phyloP scores from a whole-genome alignment of 2,113 vertebrate genomes.

The Mus spicilegus region DNA sequence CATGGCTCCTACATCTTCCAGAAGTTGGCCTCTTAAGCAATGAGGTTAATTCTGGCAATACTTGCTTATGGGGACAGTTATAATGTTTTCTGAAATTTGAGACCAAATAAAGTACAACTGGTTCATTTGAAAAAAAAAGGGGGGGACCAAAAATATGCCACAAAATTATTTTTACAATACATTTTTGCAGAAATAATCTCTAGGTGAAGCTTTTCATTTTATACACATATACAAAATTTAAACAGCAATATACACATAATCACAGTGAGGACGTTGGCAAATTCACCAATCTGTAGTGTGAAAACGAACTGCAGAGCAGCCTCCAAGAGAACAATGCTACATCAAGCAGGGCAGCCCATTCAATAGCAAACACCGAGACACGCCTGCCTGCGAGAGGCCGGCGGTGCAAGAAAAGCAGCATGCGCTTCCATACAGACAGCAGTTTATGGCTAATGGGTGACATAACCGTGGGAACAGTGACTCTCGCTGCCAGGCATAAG shows the following conservation, averaged over 20 bases:
- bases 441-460: conserved; percentile 90
- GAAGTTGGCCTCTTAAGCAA: conserved; percentile 83
- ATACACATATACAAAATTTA: conserved; percentile 93
- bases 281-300: conserved; percentile 91
- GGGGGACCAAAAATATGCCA: conserved; percentile 88
- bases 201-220: conserved; percentile 90
- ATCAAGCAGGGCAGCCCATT: conserved; percentile 89
- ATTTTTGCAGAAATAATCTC: conserved; percentile 90
- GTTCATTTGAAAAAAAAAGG: conserved; percentile 81
- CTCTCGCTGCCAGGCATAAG: conserved; percentile 88
- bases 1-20: conserved; percentile 70
- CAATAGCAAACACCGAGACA: conserved; percentile 89
- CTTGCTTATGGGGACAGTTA: conserved; percentile 70
- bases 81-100: conserved; percentile 85
- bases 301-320: conserved; percentile 93
- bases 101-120: conserved; percentile 84
- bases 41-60: conserved; percentile 79
- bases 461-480: conserved; percentile 89
- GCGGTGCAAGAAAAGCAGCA: conserved; percentile 90
- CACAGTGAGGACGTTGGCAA: conserved; percentile 95
- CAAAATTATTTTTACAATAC: conserved; percentile 90
- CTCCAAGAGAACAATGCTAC: conserved; percentile 90
- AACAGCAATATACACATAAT: conserved; percentile 96
- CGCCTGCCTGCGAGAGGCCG: conserved; percentile 82
- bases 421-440: conserved; percentile 90